phyloP scores from a whole-genome alignment of 2,888 invertebrate species.

The Zaprionus obscuricornis region DNA sequence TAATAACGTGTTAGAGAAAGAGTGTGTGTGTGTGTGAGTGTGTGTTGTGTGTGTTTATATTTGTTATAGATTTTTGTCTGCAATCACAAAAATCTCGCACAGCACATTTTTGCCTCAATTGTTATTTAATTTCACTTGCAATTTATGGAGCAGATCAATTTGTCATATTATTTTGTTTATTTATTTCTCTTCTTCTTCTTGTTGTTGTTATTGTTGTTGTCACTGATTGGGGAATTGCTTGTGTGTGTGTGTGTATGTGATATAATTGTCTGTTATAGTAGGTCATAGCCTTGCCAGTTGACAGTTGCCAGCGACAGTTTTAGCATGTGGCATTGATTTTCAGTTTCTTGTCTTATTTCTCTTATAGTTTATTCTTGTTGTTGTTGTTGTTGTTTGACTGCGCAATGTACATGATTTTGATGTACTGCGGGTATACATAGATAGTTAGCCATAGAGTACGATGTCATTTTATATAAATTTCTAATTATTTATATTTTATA shows the following conservation, averaged over 20 bases:
- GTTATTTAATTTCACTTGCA: constrained; percentile 67
- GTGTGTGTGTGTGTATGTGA: too few relatives aligned
- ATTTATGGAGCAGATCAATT: constrained; percentile 56
- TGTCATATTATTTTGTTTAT: constrained; percentile 42
- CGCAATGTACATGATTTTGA: constrained; percentile 1
- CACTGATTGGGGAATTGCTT: constrained; percentile 42
- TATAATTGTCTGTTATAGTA: constrained; percentile 10
- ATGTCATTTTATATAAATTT: too few relatives aligned
- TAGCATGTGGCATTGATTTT: constrained; percentile 31
- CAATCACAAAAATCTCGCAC: constrained; percentile 15
- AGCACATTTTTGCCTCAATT: constrained; percentile 53
- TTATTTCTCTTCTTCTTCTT: constrained; percentile 12
- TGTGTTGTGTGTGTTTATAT: not conserved
- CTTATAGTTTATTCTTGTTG: not conserved
- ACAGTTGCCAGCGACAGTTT: constrained; percentile 14
- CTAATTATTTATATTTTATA: too few relatives aligned
- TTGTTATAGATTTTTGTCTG: constrained; percentile 27
- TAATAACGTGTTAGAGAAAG: constrained; percentile 7
- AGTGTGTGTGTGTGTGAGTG: not conserved
- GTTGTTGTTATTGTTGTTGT: not conserved
- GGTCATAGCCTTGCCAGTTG: constrained; percentile 32
- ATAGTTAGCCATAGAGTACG: too few relatives aligned
- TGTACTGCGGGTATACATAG: constrained; percentile 10
- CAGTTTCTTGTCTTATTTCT: too few relatives aligned
- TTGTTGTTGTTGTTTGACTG: constrained; percentile 9